Evolutionary conservation across 2,888 invertebrate genomes (phyloP), one percentile per base, ranked within the genome.

Genomic region (Chrysina gloriosa): DNA sequence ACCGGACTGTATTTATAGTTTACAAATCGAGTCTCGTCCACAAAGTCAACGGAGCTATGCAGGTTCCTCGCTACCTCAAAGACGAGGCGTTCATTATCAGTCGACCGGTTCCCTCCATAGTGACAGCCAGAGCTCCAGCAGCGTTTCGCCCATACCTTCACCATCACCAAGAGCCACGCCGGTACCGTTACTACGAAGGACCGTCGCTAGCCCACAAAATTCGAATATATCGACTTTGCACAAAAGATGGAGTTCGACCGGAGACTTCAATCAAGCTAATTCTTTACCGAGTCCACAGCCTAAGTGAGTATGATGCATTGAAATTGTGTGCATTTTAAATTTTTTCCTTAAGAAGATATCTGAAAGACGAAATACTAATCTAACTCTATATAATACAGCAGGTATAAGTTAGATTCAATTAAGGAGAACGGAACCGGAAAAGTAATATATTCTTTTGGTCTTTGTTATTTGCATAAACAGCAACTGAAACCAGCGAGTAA

Each of bases 231-330:
- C 68, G 9, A 47, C 58, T 29, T 47, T 68, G 16, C 82, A 83
- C 67, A 93, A 93, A 83, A 84, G 93, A 66, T 94, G 94, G 94
- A 93, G 89, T 79, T 93, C 93, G 16, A 93, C 93, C 0, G 92
- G 93, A 2, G 94, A 94, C 84, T 94, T 94, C 85, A 89, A 90
- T 77, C 84, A 88, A 75, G 82, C 84, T 76, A 82, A 75, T 54
- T 72, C 77, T 77, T 83, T 74, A 80, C 81, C 76, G 80, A 84
- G 69, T 81, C 84, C 72, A 84, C 86, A 87, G 82, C 84, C 84
- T 75, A 82, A 78, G 81, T 82, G 72, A 77, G 77, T 72, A 7
- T n/a, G 5, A 34, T 16, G 29, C 1, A 7, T 6, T n/a, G 45
- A 14, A 31, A 31, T 3, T 1, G n/a, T 1, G 31, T 31, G 7